Percentiles rank a stretch among this genome's conserved stretches.
These are phyloP conservation scores for Ahaetulla prasina DNA, from an alignment of 2,113 vertebrate species.

Conservation along the genomic window DNA sequence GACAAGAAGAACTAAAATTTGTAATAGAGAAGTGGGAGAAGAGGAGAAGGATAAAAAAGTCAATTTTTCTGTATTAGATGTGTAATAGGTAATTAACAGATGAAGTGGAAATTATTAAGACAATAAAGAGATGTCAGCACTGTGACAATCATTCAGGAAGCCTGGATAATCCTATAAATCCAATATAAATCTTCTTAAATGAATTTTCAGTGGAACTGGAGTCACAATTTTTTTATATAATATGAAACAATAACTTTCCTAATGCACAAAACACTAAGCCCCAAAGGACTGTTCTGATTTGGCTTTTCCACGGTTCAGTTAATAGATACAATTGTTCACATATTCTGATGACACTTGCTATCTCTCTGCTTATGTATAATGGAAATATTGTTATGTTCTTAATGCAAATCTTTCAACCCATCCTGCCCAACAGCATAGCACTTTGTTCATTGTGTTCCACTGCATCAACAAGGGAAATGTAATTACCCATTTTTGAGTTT, in stretches of 20 bases:
- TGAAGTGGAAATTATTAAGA: not conserved
- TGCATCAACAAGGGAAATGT: not conserved
- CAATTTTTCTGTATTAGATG: not conserved
- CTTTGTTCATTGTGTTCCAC: constrained; percentile 18
- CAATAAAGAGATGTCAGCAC: not conserved
- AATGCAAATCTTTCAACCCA: not conserved
- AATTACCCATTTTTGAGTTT: not conserved
- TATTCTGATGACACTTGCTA: not conserved
- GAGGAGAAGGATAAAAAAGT: not conserved
- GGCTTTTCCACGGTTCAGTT: not conserved
- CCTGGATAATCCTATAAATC: not conserved
- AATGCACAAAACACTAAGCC: not conserved
- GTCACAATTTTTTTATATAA: not conserved
- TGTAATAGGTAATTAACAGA: not conserved
- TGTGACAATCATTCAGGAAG: not conserved
- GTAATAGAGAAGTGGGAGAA: not conserved
- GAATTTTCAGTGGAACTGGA: not conserved
- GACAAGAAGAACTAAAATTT: not conserved
- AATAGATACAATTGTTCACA: constrained; percentile 20
- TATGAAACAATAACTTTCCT: constrained; percentile 8
- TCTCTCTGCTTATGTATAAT: constrained; percentile 1
- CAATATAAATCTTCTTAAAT: not conserved
- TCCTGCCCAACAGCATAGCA: not conserved
- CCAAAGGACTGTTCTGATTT: not conserved
- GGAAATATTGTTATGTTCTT: constrained; percentile 1